Base-by-base conservation (phyloP, 1,140 invertebrate genomes). In the Lepidurus couesii region DNA sequence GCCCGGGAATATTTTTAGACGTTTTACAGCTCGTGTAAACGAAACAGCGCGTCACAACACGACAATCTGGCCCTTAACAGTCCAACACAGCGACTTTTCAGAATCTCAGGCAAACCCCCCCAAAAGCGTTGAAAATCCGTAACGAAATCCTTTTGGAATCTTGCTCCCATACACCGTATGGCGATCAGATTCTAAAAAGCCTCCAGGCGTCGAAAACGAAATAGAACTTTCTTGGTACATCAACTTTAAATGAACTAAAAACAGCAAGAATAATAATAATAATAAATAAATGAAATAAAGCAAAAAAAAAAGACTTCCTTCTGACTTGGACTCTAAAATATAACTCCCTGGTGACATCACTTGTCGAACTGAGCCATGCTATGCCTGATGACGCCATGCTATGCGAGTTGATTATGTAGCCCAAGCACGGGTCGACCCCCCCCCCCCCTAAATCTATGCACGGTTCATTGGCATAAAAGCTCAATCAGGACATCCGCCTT, bases 11-110 rank as follows among this genome's bases (percentile, higher is more conserved):
- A 65, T 65, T 65, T 65, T 65, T 65, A 65, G 53, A 65, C 13
- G 53, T 16, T 65, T 65, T 65, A 65, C 53, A 65, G 53, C 53
- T 65, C 53, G n/a, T 65, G 53, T 65, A 65, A 65, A 65, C 53
- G 53, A 65, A 65, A 65, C 53, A 65, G 16, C 53, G 53, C 53
- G 53, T 65, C 53, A 65, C 53, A 65, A 65, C 53, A 65, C 53
- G 53, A 65, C 53, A n/a, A 13, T 21, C 16, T 65, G 53, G 53
- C 53, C 53, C 53, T 21, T 21, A 13, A 65, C 53, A 6, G 53
- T 65, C 13, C 21, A 65, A 65, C 47, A 9, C 1, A n/a, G 13
- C 53, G 16, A 65, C 53, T 16, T 65, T 65, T 5, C 16, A 21
- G 53, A 65, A 65, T 65, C 53, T 65, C 21, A 34, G 53, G 53